Conservation (phyloP, 2,113 vertebrate species). For the Rynchops niger region DNA sequence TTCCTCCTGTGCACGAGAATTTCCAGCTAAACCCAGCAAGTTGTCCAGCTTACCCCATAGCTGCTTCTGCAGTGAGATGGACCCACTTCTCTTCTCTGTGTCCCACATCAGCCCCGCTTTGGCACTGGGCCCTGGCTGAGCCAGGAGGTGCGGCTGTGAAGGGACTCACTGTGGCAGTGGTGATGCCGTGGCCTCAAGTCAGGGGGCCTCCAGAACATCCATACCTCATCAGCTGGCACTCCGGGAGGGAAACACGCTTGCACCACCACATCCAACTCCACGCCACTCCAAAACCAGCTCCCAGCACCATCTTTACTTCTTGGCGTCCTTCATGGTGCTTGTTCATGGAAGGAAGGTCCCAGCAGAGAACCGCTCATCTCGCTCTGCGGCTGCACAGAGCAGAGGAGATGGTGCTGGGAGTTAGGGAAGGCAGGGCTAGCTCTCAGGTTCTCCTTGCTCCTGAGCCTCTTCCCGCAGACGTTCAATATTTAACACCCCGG, state of each 20-base stretch:
- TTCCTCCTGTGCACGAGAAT: background rate
- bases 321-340: background rate
- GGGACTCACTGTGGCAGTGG: background rate
- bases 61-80: background rate
- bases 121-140: background rate
- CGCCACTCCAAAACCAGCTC: background rate
- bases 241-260: accelerated
- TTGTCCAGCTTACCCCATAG: background rate
- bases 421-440: background rate
- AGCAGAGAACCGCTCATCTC: background rate
- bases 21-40: background rate
- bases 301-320: background rate
- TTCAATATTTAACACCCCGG: accelerated
- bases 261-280: no score
- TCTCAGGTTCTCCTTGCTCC: background rate
- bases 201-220: background rate
- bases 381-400: accelerated
- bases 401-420: background rate
- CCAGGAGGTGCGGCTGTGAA: background rate
- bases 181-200: accelerated
- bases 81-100: accelerated
- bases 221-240: background rate
- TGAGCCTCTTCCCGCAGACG: accelerated
- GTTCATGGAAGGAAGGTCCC: background rate
- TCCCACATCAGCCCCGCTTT: accelerated